phyloP scores from a whole-genome alignment of 2,113 vertebrate genomes.

The Tonatia bakeri region DNA sequence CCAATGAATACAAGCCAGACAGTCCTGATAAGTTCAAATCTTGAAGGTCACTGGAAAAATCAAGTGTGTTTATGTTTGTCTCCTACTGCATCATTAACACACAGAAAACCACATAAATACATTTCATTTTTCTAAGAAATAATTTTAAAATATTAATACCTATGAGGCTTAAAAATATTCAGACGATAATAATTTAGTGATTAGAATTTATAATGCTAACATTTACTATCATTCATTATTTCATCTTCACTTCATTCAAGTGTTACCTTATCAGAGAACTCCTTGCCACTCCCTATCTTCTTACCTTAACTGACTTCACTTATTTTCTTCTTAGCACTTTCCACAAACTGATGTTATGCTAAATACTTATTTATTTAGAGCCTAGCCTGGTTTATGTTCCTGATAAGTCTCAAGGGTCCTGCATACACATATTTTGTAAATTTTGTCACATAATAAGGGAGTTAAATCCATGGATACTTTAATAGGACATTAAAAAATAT shows the following conservation, averaged over 20 bases:
- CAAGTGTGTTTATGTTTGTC: neutral
- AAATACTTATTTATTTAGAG: slow-evolving; percentile 20
- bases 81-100: neutral
- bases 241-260: neutral
- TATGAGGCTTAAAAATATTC: slow-evolving; percentile 2
- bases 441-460: neutral
- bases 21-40: neutral
- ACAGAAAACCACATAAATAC: neutral
- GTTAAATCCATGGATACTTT: neutral
- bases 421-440: neutral
- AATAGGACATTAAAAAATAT: neutral
- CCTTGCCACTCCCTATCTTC: neutral
- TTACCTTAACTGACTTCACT: neutral
- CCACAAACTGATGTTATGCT: neutral
- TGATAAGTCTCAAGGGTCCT: neutral
- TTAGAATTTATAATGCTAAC: slow-evolving; percentile 4
- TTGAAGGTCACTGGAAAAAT: neutral
- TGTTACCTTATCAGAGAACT: neutral
- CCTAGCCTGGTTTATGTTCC: neutral
- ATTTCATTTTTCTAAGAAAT: neutral
- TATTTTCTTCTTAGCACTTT: slow-evolving; percentile 12
- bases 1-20: neutral
- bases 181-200: neutral
- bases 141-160: neutral
- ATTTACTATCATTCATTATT: neutral